These are phyloP conservation scores for Macroglossus sobrinus DNA, from an alignment of 2,113 vertebrate species.

Conservation along the genomic window DNA sequence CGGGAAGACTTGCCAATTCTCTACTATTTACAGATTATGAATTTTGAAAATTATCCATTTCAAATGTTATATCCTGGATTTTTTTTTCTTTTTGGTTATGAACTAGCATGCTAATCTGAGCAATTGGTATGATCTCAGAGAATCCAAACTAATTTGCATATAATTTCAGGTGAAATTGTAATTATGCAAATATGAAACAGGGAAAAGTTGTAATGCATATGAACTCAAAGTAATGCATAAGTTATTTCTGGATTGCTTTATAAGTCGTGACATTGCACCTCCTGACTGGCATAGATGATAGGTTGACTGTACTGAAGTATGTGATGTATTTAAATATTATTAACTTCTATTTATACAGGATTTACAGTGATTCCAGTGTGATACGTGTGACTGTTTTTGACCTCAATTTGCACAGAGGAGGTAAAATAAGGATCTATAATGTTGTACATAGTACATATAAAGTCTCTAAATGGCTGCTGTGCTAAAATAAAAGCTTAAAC, in stretches of 20 bases:
- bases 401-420: background rate
- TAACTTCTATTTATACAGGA: background rate
- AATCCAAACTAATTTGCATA: conserved; percentile 27
- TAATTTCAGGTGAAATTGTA: conserved; percentile 48
- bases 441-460: background rate
- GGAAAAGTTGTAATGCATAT: conserved; percentile 26
- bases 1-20: background rate
- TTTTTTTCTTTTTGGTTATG: background rate
- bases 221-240: conserved; percentile 44
- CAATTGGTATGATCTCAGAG: conserved; percentile 37
- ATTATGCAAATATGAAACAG: conserved; percentile 53
- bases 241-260: conserved; percentile 7
- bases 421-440: background rate
- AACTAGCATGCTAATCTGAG: conserved; percentile 30
- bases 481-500: background rate
- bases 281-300: conserved; percentile 46
- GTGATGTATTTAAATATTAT: conserved; percentile 46
- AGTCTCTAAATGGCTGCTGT: background rate
- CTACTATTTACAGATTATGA: background rate
- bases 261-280: conserved; percentile 8
- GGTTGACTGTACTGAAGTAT: conserved; percentile 25
- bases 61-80: background rate
- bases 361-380: background rate
- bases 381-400: background rate
- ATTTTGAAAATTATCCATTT: conserved; percentile 15